phyloP scores from a whole-genome alignment of 2,113 vertebrate genomes.

The Cricetomys ansorgei region DNA sequence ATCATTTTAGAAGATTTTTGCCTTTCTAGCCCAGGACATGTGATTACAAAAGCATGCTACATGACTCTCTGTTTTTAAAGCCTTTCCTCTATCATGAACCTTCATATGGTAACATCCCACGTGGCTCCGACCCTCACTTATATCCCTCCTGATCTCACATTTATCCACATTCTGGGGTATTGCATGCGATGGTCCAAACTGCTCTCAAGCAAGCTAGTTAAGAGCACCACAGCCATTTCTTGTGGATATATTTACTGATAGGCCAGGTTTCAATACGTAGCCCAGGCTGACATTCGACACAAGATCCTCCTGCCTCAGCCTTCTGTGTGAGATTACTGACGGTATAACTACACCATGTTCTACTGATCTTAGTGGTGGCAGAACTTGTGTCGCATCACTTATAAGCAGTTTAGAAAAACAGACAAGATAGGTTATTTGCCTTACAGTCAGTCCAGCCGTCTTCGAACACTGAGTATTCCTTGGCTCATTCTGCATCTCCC shows the following conservation, averaged over 20 bases:
- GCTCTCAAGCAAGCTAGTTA: slow-evolving; percentile 56
- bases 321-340: not conserved
- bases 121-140: fast-evolving
- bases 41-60: not conserved
- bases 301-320: not conserved
- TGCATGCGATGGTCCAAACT: slow-evolving; percentile 67
- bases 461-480: not conserved
- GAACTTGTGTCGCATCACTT: not conserved
- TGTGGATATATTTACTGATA: not conserved
- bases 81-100: not conserved
- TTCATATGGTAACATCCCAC: not conserved
- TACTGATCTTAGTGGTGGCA: not conserved
- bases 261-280: not conserved
- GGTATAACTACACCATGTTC: not conserved
- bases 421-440: not conserved
- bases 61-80: not conserved
- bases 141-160: too few species aligned
- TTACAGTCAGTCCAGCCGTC: not conserved
- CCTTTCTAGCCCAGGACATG: not conserved
- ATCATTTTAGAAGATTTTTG: not conserved
- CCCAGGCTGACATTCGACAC: not conserved
- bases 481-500: not conserved
- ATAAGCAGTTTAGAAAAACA: not conserved
- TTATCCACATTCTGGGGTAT: slow-evolving; percentile 64
- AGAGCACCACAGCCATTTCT: not conserved